These are phyloP conservation scores for Nothocercus julius DNA, from an alignment of 2,113 vertebrate genomes.

Conservation along the genomic window DNA sequence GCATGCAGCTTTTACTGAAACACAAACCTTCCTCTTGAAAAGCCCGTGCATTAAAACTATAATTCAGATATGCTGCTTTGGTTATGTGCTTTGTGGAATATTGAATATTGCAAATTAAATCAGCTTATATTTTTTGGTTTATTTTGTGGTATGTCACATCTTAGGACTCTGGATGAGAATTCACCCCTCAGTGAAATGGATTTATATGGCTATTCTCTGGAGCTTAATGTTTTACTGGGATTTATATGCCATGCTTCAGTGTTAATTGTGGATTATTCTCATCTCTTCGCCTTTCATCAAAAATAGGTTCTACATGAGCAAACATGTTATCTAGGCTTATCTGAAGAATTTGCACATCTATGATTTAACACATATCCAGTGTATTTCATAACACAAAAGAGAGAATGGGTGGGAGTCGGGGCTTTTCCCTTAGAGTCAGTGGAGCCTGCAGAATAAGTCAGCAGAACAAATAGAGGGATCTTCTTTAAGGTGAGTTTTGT, in stretches of 20 bases:
- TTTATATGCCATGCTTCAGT: slow-evolving; percentile 1
- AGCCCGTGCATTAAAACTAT: background rate
- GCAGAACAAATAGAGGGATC: background rate
- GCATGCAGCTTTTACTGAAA: background rate
- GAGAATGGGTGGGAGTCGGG: background rate
- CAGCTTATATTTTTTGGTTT: background rate
- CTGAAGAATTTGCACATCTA: background rate
- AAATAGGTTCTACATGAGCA: background rate
- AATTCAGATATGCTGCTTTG: background rate
- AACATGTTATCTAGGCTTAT: background rate
- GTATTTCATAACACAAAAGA: background rate
- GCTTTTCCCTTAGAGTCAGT: background rate
- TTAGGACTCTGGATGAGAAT: background rate
- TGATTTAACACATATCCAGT: background rate
- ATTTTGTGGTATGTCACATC: background rate
- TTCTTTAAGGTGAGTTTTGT: background rate
- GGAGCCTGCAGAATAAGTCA: background rate
- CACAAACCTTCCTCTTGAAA: background rate
- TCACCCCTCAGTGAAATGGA: background rate
- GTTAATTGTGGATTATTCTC: slow-evolving; percentile 29
- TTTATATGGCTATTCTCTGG: background rate
- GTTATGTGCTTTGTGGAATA: background rate
- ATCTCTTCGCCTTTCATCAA: background rate
- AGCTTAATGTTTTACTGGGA: background rate
- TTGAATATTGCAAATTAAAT: background rate